Evolutionary conservation across 2,888 invertebrate species (phyloP), one percentile per base, ranked within the genome.

Genomic region (Malacosoma neustria): DNA sequence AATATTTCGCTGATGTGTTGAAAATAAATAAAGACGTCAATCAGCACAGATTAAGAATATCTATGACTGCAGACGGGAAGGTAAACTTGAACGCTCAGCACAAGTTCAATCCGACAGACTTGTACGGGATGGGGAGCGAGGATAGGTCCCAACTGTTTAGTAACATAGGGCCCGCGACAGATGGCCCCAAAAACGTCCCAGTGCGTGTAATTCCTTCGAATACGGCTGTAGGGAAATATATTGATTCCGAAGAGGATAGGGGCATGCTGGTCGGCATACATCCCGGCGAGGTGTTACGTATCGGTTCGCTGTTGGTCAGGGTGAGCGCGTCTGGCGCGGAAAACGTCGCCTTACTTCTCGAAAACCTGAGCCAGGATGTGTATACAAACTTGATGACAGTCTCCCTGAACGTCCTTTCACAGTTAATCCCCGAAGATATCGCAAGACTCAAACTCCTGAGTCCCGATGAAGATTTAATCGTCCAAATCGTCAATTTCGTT

Each of bases 11-110:
- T 0, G 80, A 85, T 45, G 75, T 88, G 1, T 73, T 88, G 0
- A 66, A 74, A 34, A 81, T 87, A 30, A 89, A 88, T 60, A 89
- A 87, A 49, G 75, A 86, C 22, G 48, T 89, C 30, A 89, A 88
- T 48, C 64, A 79, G 35, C 75, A 87, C 45, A 84, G 81, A 32
- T 57, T 87, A 1, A 63, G 80, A 35, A 86, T 87, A 45, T 86
- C 87, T 0, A 76, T 87, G 74, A 74, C 82, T 0, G 45, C 79
- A 0, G 86, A 84, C 13, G 87, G 87, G 0, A 53, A 70, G 37
- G 84, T 84, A 1, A 79, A 82, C 40, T 48, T 87, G 32, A 87
- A 87, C 46, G 56, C 77, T 0, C 76, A 80, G 30, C 74, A 86
- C 33, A 75, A 69, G 38, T 81, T 75, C 35, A 69, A 72, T 38